Conservation (phyloP, 2,888 invertebrate species). For the Drosophila subsilvestris region DNA sequence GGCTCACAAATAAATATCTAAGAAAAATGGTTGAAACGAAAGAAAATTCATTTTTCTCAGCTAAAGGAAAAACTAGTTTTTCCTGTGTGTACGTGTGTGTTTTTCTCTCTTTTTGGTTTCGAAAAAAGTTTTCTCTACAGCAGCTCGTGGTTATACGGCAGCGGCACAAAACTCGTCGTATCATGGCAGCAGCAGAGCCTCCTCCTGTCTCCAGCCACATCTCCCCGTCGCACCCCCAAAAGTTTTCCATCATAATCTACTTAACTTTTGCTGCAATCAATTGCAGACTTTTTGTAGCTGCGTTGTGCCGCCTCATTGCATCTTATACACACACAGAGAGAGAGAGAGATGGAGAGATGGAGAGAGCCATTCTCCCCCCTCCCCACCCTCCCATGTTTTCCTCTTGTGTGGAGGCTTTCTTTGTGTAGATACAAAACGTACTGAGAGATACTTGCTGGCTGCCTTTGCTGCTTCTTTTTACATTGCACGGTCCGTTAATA, state of each 20-base stretch:
- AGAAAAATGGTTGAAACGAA: slow-evolving; percentile 34
- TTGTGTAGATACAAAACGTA: slow-evolving; percentile 59
- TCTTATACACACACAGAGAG: slow-evolving; percentile 45
- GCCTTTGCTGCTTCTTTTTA: slow-evolving; percentile 41
- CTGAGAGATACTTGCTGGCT: slow-evolving; percentile 26
- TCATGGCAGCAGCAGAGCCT: slow-evolving; percentile 27
- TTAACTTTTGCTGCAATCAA: slow-evolving; percentile 80
- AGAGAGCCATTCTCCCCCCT: neutral
- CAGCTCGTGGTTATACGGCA: slow-evolving; percentile 42
- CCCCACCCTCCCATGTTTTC: slow-evolving; percentile 35
- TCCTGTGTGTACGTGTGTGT: slow-evolving; percentile 5
- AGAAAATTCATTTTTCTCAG: slow-evolving; percentile 30
- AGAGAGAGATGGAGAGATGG: neutral
- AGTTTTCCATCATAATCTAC: slow-evolving; percentile 79
- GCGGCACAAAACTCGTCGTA: slow-evolving; percentile 37
- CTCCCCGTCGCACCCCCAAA: slow-evolving; percentile 35
- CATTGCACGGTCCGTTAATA: slow-evolving; percentile 61
- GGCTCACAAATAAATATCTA: slow-evolving; percentile 56
- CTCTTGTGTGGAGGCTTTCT: slow-evolving; percentile 48
- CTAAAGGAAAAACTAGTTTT: slow-evolving; percentile 39
- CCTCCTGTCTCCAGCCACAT: slow-evolving; percentile 11
- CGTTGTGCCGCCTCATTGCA: slow-evolving; percentile 70
- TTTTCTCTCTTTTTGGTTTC: slow-evolving; percentile 13
- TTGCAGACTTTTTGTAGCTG: slow-evolving; percentile 63
- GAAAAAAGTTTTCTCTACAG: slow-evolving; percentile 40